A percentile compares a stretch with the other conserved stretches of the same genome.
Evolutionary conservation across 2,888 invertebrate genomes (phyloP).

Genomic region (Amblyjoppa fuscipennis): DNA sequence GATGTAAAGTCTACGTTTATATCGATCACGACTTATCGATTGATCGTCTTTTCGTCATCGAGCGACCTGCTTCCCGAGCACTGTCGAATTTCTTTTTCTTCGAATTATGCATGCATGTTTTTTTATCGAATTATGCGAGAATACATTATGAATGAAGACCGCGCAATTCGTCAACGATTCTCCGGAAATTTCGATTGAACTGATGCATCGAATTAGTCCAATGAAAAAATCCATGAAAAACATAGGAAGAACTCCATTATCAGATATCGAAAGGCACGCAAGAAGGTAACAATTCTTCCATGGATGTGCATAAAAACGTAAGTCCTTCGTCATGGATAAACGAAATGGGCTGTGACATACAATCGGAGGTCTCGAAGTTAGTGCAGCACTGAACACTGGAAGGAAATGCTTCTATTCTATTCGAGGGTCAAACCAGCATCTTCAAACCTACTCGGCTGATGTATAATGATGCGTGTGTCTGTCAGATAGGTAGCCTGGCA

Average conservation of each 20-base stretch:
- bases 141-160: conserved; percentile 10
- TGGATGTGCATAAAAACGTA: neutral
- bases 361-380: neutral
- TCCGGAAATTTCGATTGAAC: conserved; percentile 12
- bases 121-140: neutral
- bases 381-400: neutral
- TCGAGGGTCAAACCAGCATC: conserved; percentile 8
- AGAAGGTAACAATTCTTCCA: neutral
- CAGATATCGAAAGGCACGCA: neutral
- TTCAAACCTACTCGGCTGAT: conserved; percentile 30
- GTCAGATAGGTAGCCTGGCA: conserved; percentile 37
- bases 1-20: neutral
- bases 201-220: neutral
- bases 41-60: conserved; percentile 8
- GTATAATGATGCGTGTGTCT: conserved; percentile 45
- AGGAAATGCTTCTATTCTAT: neutral
- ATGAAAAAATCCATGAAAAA: too few relatives aligned
- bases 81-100: neutral
- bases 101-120: too few relatives aligned
- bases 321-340: neutral
- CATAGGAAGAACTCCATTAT: neutral
- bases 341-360: too few relatives aligned
- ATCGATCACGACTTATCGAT: conserved; percentile 39
- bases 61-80: conserved; percentile 1
- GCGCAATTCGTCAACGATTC: conserved; percentile 4